Percentiles rank a stretch among this genome's conserved stretches.
phyloP scores from a whole-genome alignment of 2,888 invertebrate species.

The Aspidiotus rigidus region DNA sequence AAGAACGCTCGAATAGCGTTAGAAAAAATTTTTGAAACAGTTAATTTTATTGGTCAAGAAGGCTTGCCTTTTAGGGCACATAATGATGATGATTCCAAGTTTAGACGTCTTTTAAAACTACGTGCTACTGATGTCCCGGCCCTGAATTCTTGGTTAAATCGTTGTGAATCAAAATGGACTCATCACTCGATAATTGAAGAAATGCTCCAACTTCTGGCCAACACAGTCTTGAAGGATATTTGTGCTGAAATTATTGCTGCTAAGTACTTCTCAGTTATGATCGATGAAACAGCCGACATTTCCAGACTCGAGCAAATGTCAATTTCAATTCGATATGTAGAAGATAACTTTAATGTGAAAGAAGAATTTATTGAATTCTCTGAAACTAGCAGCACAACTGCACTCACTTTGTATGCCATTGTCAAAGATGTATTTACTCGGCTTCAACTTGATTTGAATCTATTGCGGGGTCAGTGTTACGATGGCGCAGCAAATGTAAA shows the following conservation, averaged over 20 bases:
- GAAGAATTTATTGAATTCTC: not conserved
- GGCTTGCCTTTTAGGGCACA: not conserved
- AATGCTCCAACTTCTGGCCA: not conserved
- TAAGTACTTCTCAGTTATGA: not conserved
- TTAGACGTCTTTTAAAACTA: not conserved
- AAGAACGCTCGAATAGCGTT: not conserved
- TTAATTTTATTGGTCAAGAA: not conserved
- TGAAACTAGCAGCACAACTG: too few relatives aligned
- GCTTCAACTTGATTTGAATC: not conserved
- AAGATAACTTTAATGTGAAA: not conserved
- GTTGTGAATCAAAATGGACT: not conserved
- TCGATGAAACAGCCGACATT: not conserved
- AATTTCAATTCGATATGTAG: not conserved
- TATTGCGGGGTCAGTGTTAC: slow-evolving; percentile 6
- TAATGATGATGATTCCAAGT: not conserved
- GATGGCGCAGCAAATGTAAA: slow-evolving; percentile 10
- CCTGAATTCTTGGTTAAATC: slow-evolving; percentile 3
- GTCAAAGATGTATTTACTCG: not conserved
- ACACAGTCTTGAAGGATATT: not conserved
- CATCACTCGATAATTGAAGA: slow-evolving; percentile 5
- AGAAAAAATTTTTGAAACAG: slow-evolving; percentile 5
- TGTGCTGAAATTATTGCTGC: not conserved
- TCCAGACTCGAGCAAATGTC: not conserved
- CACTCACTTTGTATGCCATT: not conserved
- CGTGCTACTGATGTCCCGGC: not conserved